Conservation (phyloP, 2,113 vertebrate genomes). For the Grammomys surdaster region DNA sequence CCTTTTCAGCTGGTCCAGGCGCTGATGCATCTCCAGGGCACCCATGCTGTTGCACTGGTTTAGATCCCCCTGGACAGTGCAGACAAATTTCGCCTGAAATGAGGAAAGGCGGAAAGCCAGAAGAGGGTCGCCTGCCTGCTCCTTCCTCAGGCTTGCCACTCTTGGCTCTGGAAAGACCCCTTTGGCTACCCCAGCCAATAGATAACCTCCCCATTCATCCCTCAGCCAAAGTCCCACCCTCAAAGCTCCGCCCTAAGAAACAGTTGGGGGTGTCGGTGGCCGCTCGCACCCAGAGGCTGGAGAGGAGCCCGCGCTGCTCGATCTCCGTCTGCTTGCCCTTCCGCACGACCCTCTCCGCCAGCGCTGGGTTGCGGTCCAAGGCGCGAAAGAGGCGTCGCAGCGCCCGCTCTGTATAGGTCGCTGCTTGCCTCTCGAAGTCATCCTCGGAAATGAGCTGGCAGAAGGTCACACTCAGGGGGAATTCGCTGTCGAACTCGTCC, state of each 20-base stretch:
- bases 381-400: conserved; percentile 77
- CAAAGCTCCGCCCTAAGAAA: background rate
- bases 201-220: background rate
- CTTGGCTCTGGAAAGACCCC: fast-evolving
- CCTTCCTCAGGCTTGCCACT: background rate
- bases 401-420: conserved; percentile 74
- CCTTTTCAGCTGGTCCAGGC: conserved; percentile 79
- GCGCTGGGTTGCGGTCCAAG: conserved; percentile 75
- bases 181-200: background rate
- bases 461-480: conserved; percentile 77
- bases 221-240: background rate
- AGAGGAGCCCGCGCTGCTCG: conserved; percentile 75
- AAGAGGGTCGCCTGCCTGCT: background rate
- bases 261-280: background rate
- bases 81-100: conserved; percentile 82
- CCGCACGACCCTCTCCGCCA: conserved; percentile 78
- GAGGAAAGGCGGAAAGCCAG: background rate
- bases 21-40: conserved; percentile 79
- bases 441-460: conserved; percentile 82
- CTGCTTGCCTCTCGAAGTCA: conserved; percentile 82
- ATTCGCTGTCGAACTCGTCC: conserved; percentile 81
- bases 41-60: conserved; percentile 84
- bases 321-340: conserved; percentile 78
- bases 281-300: conserved; percentile 80
- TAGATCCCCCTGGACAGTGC: conserved; percentile 80